Percentiles rank a stretch among this genome's conserved stretches.
Conservation (phyloP, 2,113 vertebrate species). For the Butastur rufipennis region DNA sequence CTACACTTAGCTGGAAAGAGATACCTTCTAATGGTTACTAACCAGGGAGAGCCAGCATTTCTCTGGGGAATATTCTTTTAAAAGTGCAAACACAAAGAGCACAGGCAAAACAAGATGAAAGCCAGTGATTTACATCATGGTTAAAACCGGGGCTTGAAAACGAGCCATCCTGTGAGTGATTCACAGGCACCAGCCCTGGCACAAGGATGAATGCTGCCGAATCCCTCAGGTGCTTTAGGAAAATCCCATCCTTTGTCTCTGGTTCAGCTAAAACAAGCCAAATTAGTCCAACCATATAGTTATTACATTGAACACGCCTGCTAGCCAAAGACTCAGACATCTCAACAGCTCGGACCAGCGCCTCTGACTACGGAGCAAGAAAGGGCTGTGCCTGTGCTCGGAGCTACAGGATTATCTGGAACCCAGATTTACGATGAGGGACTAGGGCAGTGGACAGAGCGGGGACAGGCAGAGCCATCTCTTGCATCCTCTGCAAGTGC, state of each 20-base stretch:
- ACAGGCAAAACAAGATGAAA: conserved; percentile 3
- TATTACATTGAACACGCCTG: background rate
- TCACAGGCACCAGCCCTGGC: background rate
- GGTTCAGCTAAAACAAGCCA: background rate
- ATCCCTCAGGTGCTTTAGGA: background rate
- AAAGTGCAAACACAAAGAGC: conserved; percentile 31
- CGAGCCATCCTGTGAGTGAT: background rate
- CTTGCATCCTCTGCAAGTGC: background rate
- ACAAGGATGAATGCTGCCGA: background rate
- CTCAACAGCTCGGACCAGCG: background rate
- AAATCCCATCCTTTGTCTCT: conserved; percentile 3
- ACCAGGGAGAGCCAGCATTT: background rate
- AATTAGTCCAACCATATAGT: background rate
- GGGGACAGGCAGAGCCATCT: background rate
- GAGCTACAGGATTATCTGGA: background rate
- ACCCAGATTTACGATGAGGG: background rate
- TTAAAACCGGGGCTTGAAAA: background rate
- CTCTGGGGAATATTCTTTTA: conserved; percentile 15
- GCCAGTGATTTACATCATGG: background rate
- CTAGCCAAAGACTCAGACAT: background rate
- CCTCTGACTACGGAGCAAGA: background rate
- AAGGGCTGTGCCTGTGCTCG: background rate
- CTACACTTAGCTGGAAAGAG: conserved; percentile 49
- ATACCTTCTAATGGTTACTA: conserved; percentile 16
- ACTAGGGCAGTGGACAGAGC: background rate